Base-by-base conservation (phyloP, 2,888 invertebrate genomes). In the Alitta virens region DNA sequence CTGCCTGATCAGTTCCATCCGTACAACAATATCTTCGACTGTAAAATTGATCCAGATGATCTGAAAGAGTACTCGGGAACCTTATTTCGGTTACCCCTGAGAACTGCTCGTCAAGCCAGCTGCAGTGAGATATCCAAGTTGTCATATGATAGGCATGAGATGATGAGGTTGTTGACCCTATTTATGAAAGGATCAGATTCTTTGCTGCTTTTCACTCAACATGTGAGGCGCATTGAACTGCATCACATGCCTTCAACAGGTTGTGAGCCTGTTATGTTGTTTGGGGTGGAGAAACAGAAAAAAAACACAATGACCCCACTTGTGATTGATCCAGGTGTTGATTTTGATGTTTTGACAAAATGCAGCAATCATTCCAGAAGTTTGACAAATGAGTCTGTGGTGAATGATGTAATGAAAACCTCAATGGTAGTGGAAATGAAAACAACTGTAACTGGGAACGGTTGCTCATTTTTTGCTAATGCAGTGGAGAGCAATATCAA, bases 131-230 rank as follows among this genome's bases (percentile, higher is more conserved):
- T 79, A 26, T 74, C 69, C 40, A 62, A 67, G n/a, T 49, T 66
- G 12, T 58, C 65, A 46, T 79, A 78, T 59, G 62, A 71, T 33
- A 33, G 63, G 18, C 40, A 64, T 1, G 72, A 78, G 53, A 67
- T 76, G 63, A 62, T 56, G 24, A 49, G 63, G 9, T 64, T 79
- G 40, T 62, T 79, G 46, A 51, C 69, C 43, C 69, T 72, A 59
- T 63, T 75, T 2, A 55, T 69, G 25, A 62, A 72, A 55, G 58
- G 65, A 25, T 68, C 68, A n/a, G 71, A 73, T 25, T 71, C 72
- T 38, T 64, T 79, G 42, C 63, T 78, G 5, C 63, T 79, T 7
- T 79, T 76, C 63, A 78, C 75, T 3, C 78, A 78, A 61, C 72
- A 71, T 66, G 71, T 79, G 3, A 49, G 54, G 14, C 65, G 61